Evolutionary conservation across 2,888 invertebrate species (phyloP), one percentile per base, ranked within the genome.

Genomic region (Elaeidobius kamerunicus): DNA sequence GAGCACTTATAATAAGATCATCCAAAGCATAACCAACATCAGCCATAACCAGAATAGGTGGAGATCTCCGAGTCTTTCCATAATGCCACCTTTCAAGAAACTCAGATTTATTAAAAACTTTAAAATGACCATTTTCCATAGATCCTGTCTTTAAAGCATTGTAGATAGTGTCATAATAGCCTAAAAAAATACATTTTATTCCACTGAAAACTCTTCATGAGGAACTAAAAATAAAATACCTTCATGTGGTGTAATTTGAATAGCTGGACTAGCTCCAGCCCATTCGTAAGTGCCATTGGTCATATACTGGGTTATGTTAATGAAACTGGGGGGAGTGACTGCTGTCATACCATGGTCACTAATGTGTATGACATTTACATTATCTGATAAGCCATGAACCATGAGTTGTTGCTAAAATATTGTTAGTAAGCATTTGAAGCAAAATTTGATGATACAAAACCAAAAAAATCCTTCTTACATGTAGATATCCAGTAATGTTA

Each of bases 311-410:
- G 77, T 76, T 16, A 83, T 68, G 67, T 83, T 76, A 27, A 84
- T 77, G 60, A 83, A 77, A 58, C 74, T 69, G 3, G 75, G 68
- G 12, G 75, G 69, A 1, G 69, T 76, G 0, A 85, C 80, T 18
- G 73, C 70, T 1, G 76, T 68, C 81, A 86, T 83, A 12, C 88
- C 88, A 70, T 88, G 88, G 69, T 88, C 87, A 70, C 85, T 85
- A 35, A 86, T 69, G 55, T 87, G 76, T 49, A 88, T 76, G 1
- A 88, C 74, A 66, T 86, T 85, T 0, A 82, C 75, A 58, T 75
- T 74, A 19, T 78, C 71, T 3, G 69, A 63, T 41, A 86, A 68
- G 16, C 76, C 71, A 52, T 75, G 63, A 14, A 71, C 61, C 47
- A 74, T 67, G n/a, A 87, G 64, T 66, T 78, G 70, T 27, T 78